Evolutionary conservation across 2,888 invertebrate species (phyloP), one percentile per base, ranked within the genome.

Genomic region (Tuta absoluta): DNA sequence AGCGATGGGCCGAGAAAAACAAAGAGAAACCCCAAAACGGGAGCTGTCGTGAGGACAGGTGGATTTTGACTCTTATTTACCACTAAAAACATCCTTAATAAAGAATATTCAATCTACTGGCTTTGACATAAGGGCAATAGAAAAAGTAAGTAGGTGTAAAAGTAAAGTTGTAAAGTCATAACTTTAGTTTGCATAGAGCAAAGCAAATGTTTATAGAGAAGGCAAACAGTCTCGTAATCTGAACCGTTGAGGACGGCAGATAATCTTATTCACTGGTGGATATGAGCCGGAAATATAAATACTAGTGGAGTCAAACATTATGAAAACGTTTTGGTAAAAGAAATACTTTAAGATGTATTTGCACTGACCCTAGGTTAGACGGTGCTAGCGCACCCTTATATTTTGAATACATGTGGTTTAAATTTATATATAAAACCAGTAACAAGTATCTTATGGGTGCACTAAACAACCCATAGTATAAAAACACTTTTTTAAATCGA

Each of bases 131-230:
- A 56, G 17, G 23, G 14, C 23, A 19, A 21, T 21, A 8, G 1
- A 8, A 3, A 2, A 4, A 5, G 8, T 14, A 19, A n/a, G 53
- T 41, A 33, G 70, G 65, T 63, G 66, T 67, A 77, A 69, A 69
- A 66, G 60, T 74, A 74, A 71, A 62, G 68, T 76, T 73, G 79
- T 75, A 38, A 41, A 69, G 66, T 72, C 66, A 68, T 77, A 73
- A 69, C 79, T 78, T 81, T 71, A 73, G 84, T 85, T 86, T 84
- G 82, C 82, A 79, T 76, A 82, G 81, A 70, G 72, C 71, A 76
- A 74, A 76, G 78, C 82, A 86, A 90, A 90, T 86, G 84, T 89
- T 89, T 84, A 82, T 77, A 69, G 73, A 81, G 81, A 75, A 80
- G 74, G 71, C 82, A 83, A 85, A 85, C 81, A 81, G 77, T 73